A percentile compares a stretch with the other conserved stretches of the same genome.
Conservation (phyloP, 1,140 invertebrate genomes). For the Homalodisca vitripennis region DNA sequence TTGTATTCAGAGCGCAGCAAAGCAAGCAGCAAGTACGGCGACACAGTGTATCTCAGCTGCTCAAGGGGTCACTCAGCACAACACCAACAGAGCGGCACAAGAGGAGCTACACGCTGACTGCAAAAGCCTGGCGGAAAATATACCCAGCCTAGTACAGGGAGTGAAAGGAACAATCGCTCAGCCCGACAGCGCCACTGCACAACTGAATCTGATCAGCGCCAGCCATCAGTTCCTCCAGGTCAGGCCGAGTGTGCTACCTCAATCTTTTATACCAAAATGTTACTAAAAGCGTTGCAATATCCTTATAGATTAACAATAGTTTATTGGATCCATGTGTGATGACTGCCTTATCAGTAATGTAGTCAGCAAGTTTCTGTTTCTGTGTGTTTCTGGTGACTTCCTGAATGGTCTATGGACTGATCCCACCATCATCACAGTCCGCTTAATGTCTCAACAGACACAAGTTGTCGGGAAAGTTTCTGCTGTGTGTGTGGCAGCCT, state of each 20-base stretch:
- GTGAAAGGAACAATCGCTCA: slow-evolving; percentile 71
- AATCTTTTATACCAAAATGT: too few relatives aligned
- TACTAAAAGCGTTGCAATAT: too few relatives aligned
- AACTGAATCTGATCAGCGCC: slow-evolving; percentile 82
- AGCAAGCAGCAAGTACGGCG: slow-evolving; percentile 82
- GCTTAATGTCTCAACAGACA: too few relatives aligned
- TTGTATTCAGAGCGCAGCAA: slow-evolving; percentile 69
- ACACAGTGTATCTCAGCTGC: slow-evolving; percentile 88
- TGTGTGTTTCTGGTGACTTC: too few relatives aligned
- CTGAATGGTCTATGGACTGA: too few relatives aligned
- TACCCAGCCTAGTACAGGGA: slow-evolving; percentile 79
- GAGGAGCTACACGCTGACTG: slow-evolving; percentile 78
- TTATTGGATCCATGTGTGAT: too few relatives aligned
- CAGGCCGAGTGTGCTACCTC: not conserved
- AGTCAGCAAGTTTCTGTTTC: too few relatives aligned
- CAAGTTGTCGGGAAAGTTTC: too few relatives aligned
- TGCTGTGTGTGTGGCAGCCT: too few relatives aligned
- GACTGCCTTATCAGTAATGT: too few relatives aligned
- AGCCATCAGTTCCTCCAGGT: slow-evolving; percentile 79
- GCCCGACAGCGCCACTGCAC: slow-evolving; percentile 70
- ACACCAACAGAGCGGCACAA: slow-evolving; percentile 64
- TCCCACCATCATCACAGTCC: too few relatives aligned
- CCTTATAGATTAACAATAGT: too few relatives aligned
- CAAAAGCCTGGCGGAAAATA: slow-evolving; percentile 70
- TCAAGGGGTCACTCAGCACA: slow-evolving; percentile 72